Evolutionary conservation across 2,888 invertebrate genomes (phyloP), one percentile per base, ranked within the genome.

Genomic region (Synergus japonicus): DNA sequence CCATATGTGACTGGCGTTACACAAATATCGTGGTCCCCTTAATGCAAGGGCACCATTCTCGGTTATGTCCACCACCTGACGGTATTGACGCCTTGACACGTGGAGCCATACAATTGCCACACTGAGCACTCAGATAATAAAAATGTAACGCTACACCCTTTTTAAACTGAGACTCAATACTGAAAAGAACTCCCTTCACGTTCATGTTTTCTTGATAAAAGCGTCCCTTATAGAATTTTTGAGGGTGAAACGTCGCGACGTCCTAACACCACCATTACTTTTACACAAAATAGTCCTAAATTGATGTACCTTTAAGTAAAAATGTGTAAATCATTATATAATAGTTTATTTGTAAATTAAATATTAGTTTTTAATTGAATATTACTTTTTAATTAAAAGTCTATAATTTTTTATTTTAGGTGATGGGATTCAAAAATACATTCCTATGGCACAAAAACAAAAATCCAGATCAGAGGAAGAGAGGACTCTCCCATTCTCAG

Each of bases 401-500:
- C 0, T 15, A 54, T 44, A 58, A 78, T 58, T 78, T 69, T 29
- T 83, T 67, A 54, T 80, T 77, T 76, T 92, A 96, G 96, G 93
- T 96, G 10, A 90, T 92, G 15, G 95, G 95, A 10, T 95, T 96
- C 88, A 93, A 94, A 8, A 93, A 96, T 88, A 95, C 95, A 63
- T 96, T 96, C 91, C 91, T 95, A 43, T 94, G 96, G 92, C 91
- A 93, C 78, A 95, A 94, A 87, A 93, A 93, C 84, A 93, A 94
- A 86, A 94, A 94, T 83, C 94, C 93, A 22, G 93, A 93, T 83
- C 92, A 94, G 78, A 93, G 94, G 46, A 95, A 95, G 90, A 92
- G 95, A 87, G 94, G 94, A 66, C 92, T 93, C 41, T 92, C 93
- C 43, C 90, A 93, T 86, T 90, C 93, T 93, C 67, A 93, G 92